Evolutionary conservation across 1,140 invertebrate genomes (phyloP), one percentile per base, ranked within the genome.

Genomic region (Drosophila gunungcola): DNA sequence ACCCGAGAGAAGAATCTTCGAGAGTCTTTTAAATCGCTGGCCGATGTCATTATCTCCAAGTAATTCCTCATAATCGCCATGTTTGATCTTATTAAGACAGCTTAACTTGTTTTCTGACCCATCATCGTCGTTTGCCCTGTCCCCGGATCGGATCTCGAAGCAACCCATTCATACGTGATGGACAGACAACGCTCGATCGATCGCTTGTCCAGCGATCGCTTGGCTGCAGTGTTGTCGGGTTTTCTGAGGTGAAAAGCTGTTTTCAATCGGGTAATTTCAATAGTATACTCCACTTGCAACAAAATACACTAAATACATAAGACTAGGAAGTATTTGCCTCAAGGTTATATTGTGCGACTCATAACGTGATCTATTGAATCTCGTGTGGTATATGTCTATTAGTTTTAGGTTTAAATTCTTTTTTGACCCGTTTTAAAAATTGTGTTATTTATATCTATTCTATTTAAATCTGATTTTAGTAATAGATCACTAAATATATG

Each of bases 51-150:
- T 83, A 83, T 89, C 70, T 73, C 56, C 32, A 67, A 89, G 80
- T 80, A 80, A 78, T 89, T 84, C 80, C 65, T 55, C 65, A 84
- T 80, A 89, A 89, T 89, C 73, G 73, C 58, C 77, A 75, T 83
- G 72, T 73, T 88, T 89, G 79, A 88, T 88, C 77, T 77, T 83
- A 88, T 88, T 88, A 88, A 88, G 84, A 80, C 79, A 89, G 79
- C 83, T 88, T 73, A 79, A 82, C 78, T 70, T 79, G 75, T 88
- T 86, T 74, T 76, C 62, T 76, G 61, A 36, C 49, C 60, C 73
- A 54, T 79, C 69, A 65, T 72, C 75, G 58, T 61, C 34, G 32
- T 38, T 27, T 38, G 32, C 42, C 21, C 29, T 32, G 64, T 55
- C 34, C 41, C 45, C 43, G 27, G n/a, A 25, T 61, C 43, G 27